Evolutionary conservation across 2,888 invertebrate species (phyloP).

Genomic region (Priocnemis perturbator): DNA sequence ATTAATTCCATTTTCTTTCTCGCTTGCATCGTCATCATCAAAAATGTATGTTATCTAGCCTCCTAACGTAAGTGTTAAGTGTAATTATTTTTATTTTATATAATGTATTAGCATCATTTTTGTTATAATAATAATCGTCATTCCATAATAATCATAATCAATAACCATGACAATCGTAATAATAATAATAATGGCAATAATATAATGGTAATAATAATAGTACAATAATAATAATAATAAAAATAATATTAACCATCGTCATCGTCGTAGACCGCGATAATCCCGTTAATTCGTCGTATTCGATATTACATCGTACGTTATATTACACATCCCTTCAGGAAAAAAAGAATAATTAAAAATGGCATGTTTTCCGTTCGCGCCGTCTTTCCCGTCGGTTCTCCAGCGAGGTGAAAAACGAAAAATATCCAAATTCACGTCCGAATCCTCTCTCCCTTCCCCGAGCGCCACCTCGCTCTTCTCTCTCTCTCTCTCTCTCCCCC

Average conservation of each 20-base stretch:
- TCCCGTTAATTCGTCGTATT: constrained; percentile 56
- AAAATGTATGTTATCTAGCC: constrained; percentile 63
- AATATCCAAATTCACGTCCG: too few species aligned
- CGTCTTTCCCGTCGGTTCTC: constrained; percentile 27
- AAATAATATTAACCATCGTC: constrained; percentile 51
- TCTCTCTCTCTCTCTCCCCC: neutral
- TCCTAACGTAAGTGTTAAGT: constrained; percentile 70
- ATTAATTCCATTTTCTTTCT: constrained; percentile 20
- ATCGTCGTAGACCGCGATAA: constrained; percentile 47
- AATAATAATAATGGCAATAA: constrained; percentile 33
- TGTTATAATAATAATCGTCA: constrained; percentile 56
- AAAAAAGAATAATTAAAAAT: constrained; percentile 60
- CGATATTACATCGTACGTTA: constrained; percentile 58
- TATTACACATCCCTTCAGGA: constrained; percentile 60
- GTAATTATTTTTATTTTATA: constrained; percentile 66
- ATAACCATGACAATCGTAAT: constrained; percentile 60
- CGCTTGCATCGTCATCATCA: too few species aligned
- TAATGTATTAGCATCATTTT: constrained; percentile 60
- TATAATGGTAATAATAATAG: constrained; percentile 3
- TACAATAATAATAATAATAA: constrained; percentile 51
- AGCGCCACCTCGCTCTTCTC: neutral
- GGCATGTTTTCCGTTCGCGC: constrained; percentile 60
- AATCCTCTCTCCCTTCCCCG: constrained; percentile 6
- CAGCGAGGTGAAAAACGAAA: constrained; percentile 11
- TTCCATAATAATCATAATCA: constrained; percentile 58